These are phyloP conservation scores for Tetramorium alpestre DNA, from an alignment of 1,140 invertebrate species.

Conservation along the genomic window DNA sequence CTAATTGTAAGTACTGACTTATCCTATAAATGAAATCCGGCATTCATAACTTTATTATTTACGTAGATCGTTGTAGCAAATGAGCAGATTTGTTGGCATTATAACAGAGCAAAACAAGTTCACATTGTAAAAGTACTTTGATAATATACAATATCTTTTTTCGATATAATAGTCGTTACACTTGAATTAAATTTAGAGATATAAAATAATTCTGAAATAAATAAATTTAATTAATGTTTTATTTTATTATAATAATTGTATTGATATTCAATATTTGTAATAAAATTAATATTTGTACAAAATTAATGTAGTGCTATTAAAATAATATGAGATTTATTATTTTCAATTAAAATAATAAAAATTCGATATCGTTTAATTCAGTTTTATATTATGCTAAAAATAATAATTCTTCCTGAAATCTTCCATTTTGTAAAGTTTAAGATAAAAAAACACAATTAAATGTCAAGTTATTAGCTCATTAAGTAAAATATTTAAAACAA, in stretches of 20 bases:
- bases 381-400: background rate
- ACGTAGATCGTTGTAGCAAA: background rate
- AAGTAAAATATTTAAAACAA: background rate
- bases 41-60: slow-evolving; percentile 9
- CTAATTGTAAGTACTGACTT: slow-evolving; percentile 15
- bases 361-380: background rate
- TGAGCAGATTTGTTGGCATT: slow-evolving; percentile 4
- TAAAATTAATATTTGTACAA: background rate
- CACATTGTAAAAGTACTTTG: background rate
- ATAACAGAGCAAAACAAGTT: background rate
- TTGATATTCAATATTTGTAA: background rate
- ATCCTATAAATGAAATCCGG: slow-evolving; percentile 8
- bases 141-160: background rate
- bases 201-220: slow-evolving; percentile 5
- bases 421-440: background rate
- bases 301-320: background rate
- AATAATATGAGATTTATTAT: background rate
- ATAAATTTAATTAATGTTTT: background rate
- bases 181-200: background rate
- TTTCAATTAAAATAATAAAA: background rate
- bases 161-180: background rate
- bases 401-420: background rate
- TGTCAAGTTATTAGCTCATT: background rate
- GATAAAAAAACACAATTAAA: background rate
- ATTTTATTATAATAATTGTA: background rate